phyloP scores from a whole-genome alignment of 2,113 vertebrate genomes.

The Callipepla californica region DNA sequence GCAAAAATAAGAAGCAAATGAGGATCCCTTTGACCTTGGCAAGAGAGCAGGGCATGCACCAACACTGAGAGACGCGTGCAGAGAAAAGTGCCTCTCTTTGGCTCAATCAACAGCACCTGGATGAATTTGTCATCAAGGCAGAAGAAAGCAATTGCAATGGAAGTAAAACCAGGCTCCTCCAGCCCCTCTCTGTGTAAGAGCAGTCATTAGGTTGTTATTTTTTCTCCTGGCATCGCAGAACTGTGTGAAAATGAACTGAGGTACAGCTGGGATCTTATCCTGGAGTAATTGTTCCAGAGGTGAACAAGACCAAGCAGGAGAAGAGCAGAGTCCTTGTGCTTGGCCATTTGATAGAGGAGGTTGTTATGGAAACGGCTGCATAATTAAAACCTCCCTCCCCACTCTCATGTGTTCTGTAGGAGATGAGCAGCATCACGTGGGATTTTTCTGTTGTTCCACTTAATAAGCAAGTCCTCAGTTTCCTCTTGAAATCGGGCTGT shows the following conservation, averaged over 20 bases:
- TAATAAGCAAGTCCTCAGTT: not conserved
- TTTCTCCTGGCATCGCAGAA: not conserved
- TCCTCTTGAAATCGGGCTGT: not conserved
- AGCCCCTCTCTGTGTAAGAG: rapidly evolving
- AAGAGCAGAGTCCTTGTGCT: not conserved
- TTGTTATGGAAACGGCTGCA: not conserved
- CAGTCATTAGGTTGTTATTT: not conserved
- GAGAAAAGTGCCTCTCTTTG: not conserved
- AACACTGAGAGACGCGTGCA: not conserved
- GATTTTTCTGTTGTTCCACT: not conserved
- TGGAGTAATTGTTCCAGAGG: not conserved
- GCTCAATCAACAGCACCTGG: not conserved
- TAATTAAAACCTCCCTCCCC: not conserved
- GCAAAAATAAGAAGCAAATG: not conserved
- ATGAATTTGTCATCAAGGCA: not conserved
- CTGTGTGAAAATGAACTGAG: not conserved
- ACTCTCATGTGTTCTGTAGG: not conserved
- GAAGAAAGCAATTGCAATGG: not conserved
- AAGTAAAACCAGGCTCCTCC: not conserved
- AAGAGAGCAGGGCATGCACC: not conserved
- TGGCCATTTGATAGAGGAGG: not conserved
- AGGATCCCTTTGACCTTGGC: not conserved
- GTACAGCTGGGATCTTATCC: slow-evolving; percentile 4
- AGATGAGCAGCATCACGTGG: not conserved
- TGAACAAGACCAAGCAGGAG: not conserved